phyloP scores from a whole-genome alignment of 2,113 vertebrate species.

The Bos indicus region DNA sequence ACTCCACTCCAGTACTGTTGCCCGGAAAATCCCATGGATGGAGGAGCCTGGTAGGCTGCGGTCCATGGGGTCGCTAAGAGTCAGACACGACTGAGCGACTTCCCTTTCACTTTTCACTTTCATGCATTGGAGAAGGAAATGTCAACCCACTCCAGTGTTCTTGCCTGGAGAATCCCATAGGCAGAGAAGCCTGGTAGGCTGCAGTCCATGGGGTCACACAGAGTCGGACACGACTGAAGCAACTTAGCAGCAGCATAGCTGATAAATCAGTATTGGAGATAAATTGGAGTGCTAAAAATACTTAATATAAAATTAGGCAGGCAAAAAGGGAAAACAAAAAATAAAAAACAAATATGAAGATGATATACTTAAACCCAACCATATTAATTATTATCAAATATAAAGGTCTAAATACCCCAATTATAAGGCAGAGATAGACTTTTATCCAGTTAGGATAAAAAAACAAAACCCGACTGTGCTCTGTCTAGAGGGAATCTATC shows the following conservation, averaged over 20 bases:
- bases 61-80: too few species aligned
- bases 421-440: background rate
- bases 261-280: background rate
- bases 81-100: too few species aligned
- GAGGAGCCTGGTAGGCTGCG: too few species aligned
- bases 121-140: too few species aligned
- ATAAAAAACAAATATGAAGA: background rate
- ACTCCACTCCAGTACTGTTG: too few species aligned
- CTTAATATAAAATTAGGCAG: background rate
- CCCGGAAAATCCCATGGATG: too few species aligned
- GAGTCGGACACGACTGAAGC: too few species aligned
- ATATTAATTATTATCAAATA: background rate
- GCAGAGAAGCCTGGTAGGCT: too few species aligned
- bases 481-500: background rate
- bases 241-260: background rate
- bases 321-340: background rate
- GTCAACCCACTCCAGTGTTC: too few species aligned
- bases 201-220: too few species aligned
- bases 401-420: background rate
- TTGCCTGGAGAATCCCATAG: too few species aligned
- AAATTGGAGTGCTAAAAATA: background rate
- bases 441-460: background rate
- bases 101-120: too few species aligned
- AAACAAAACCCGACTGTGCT: background rate
- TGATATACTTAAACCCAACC: background rate